Conservation (phyloP, 2,888 invertebrate species). For the Crioceris asparagi region DNA sequence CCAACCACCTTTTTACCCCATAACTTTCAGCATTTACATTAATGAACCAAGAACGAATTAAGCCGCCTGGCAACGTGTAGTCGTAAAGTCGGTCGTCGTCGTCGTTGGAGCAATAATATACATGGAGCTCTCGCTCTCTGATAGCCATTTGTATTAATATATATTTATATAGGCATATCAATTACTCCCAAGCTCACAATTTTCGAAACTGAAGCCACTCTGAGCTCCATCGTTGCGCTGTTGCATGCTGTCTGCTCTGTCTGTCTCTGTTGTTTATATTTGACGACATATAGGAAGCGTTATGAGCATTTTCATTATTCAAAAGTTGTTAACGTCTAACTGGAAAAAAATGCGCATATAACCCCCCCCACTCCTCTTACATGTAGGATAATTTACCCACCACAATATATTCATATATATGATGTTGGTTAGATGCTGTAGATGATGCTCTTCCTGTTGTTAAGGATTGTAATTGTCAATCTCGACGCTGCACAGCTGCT, state of each 20-base stretch:
- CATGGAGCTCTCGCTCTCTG: constrained; percentile 15
- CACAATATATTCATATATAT: no score
- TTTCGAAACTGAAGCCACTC: constrained; percentile 9
- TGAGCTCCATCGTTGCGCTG: constrained; percentile 1
- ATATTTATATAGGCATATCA: constrained; percentile 36
- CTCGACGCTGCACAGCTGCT: no score
- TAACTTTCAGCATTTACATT: constrained; percentile 28
- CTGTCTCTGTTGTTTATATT: constrained; percentile 10
- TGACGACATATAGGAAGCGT: neutral
- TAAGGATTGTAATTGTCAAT: no score
- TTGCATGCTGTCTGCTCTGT: constrained; percentile 5
- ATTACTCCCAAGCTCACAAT: constrained; percentile 30
- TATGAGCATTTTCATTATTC: constrained; percentile 9
- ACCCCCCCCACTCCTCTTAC: no score
- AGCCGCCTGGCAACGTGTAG: constrained; percentile 17
- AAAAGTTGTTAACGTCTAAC: constrained; percentile 7
- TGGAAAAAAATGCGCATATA: no score
- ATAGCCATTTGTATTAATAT: constrained; percentile 36
- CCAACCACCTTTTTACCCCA: constrained; percentile 11
- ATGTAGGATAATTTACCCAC: no score
- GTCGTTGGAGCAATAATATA: no score
- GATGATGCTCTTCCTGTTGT: no score
- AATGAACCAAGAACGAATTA: constrained; percentile 27
- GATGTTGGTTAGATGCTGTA: no score
- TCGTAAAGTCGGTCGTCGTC: constrained; percentile 20